phyloP scores from a whole-genome alignment of 1,140 invertebrate species.

The Papilio helenus region DNA sequence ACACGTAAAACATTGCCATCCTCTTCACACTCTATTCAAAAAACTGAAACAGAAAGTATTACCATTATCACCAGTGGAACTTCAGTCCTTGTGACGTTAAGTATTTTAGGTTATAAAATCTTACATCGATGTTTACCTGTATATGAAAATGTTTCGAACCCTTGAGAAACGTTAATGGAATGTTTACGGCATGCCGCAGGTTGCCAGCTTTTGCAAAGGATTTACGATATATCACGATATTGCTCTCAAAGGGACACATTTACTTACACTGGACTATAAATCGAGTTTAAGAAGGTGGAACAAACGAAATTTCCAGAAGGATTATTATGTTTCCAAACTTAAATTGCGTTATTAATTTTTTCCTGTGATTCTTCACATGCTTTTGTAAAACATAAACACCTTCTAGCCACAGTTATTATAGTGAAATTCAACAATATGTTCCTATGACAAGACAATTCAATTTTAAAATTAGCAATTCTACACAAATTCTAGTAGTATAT shows the following conservation, averaged over 20 bases:
- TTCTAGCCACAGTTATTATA: too few species aligned
- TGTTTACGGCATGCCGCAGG: conserved; percentile 12
- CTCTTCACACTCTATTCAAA: too few species aligned
- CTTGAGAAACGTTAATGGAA: conserved; percentile 14
- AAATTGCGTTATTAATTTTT: background rate
- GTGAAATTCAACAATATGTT: too few species aligned
- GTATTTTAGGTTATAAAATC: background rate
- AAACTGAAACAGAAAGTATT: background rate
- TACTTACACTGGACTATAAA: conserved; percentile 2
- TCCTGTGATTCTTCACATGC: too few species aligned
- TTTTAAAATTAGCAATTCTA: too few species aligned
- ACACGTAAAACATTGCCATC: too few species aligned
- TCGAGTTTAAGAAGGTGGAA: background rate
- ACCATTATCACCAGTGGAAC: background rate
- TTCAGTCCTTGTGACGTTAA: background rate
- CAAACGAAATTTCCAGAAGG: background rate
- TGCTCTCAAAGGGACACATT: conserved; percentile 16
- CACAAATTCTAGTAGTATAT: background rate
- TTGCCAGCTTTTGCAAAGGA: conserved; percentile 2
- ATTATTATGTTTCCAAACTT: background rate
- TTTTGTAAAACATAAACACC: too few species aligned
- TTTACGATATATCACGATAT: conserved; percentile 19
- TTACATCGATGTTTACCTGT: background rate
- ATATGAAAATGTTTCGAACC: background rate
- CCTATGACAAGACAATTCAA: background rate